phyloP scores from a whole-genome alignment of 2,888 invertebrate genomes.

The Hydriomena furcata region DNA sequence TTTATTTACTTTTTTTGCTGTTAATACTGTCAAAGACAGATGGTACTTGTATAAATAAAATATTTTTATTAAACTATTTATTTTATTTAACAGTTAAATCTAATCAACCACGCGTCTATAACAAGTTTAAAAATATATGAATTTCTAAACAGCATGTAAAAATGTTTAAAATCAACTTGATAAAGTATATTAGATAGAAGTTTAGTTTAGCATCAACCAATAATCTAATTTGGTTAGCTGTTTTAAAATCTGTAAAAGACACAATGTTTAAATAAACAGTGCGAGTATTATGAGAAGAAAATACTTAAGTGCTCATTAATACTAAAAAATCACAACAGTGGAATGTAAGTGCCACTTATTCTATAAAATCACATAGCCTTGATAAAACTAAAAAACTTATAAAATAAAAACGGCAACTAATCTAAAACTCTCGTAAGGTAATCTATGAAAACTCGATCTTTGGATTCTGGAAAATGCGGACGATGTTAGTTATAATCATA shows the following conservation, averaged over 20 bases:
- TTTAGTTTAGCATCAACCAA: constrained; percentile 36
- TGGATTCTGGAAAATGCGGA: constrained; percentile 62
- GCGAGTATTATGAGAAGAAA: constrained; percentile 30
- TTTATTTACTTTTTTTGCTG: constrained; percentile 2
- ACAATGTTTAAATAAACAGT: constrained; percentile 37
- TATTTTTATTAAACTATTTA: constrained; percentile 44
- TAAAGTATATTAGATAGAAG: constrained; percentile 28
- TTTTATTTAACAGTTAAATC: constrained; percentile 69
- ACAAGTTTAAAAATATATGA: constrained; percentile 54
- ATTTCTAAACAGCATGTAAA: constrained; percentile 44
- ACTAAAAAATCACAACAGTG: constrained; percentile 75
- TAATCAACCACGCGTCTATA: constrained; percentile 58
- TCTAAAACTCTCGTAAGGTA: constrained; percentile 45
- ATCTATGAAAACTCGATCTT: constrained; percentile 61
- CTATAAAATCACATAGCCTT: constrained; percentile 78
- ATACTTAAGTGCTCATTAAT: constrained; percentile 57
- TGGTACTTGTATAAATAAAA: constrained; percentile 35
- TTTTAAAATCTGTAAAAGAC: constrained; percentile 45
- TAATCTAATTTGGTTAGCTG: constrained; percentile 53
- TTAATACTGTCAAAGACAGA: constrained; percentile 4
- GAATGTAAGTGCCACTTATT: constrained; percentile 76
- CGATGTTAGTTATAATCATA: constrained; percentile 35
- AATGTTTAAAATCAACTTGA: constrained; percentile 48
- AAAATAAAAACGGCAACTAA: constrained; percentile 48
- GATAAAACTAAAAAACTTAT: constrained; percentile 49